phyloP scores from a whole-genome alignment of 1,140 invertebrate genomes.

The Phortica variegata region DNA sequence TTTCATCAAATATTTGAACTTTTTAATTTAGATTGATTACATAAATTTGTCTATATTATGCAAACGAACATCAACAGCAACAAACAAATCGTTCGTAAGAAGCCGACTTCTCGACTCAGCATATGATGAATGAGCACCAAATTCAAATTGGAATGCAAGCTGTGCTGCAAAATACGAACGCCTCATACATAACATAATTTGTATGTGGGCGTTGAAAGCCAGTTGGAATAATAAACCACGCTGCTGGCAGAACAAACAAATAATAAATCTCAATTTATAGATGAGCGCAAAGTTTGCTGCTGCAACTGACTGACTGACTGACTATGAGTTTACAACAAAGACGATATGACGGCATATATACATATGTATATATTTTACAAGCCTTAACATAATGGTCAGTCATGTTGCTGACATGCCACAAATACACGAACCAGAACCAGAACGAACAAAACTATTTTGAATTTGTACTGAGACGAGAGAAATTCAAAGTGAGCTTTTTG shows the following conservation, averaged over 20 bases:
- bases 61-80: conserved; percentile 27
- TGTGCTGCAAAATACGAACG: too few species aligned
- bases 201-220: conserved; percentile 15
- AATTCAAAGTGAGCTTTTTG: too few species aligned
- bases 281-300: too few species aligned
- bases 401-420: too few species aligned
- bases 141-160: neutral
- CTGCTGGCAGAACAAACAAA: conserved; percentile 12
- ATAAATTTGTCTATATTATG: conserved; percentile 45
- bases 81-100: conserved; percentile 7
- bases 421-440: too few species aligned
- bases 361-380: too few species aligned
- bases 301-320: too few species aligned
- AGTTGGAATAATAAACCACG: neutral
- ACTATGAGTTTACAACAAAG: too few species aligned
- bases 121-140: conserved; percentile 26
- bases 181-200: neutral
- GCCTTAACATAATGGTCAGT: too few species aligned
- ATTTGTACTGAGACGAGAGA: too few species aligned
- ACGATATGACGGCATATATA: too few species aligned
- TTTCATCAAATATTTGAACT: conserved; percentile 30
- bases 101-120: conserved; percentile 15
- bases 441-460: too few species aligned
- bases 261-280: conserved; percentile 47
- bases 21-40: conserved; percentile 47